These are phyloP conservation scores for Acanthurus lineatus DNA, from an alignment of 2,797 vertebrate genomes.

Conservation along the genomic window DNA sequence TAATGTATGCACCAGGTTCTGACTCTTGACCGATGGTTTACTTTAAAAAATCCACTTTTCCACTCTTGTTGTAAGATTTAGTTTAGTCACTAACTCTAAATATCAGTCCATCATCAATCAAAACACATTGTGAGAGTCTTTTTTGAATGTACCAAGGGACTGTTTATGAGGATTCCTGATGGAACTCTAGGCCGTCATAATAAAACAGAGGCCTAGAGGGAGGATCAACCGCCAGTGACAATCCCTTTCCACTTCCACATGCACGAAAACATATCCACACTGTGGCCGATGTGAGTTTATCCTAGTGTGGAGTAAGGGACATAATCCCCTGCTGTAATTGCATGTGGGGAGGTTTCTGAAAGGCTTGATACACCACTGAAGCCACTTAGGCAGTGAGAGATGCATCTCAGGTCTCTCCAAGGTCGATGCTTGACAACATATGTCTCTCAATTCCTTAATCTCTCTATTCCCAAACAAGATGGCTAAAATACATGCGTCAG, in stretches of 20 bases:
- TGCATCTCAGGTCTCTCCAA: slow-evolving; percentile 63
- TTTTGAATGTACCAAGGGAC: not conserved
- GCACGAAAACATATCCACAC: slow-evolving; percentile 67
- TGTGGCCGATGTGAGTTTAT: slow-evolving; percentile 70
- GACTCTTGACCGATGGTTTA: not conserved
- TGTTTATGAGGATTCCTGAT: slow-evolving; percentile 13
- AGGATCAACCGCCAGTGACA: slow-evolving; percentile 69
- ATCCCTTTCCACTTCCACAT: slow-evolving; percentile 54
- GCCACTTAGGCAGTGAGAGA: slow-evolving; percentile 58
- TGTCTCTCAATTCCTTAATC: slow-evolving; percentile 75
- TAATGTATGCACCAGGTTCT: not conserved
- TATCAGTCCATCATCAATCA: slow-evolving; percentile 3
- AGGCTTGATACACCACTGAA: slow-evolving; percentile 54
- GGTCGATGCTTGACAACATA: slow-evolving; percentile 71
- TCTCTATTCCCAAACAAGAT: slow-evolving; percentile 67
- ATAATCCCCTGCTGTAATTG: slow-evolving; percentile 78
- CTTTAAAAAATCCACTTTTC: not conserved
- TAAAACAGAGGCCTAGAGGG: slow-evolving; percentile 53
- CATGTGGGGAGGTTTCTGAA: slow-evolving; percentile 58
- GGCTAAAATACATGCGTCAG: slow-evolving; percentile 58
- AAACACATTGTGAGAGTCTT: slow-evolving; percentile 1
- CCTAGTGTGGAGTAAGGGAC: slow-evolving; percentile 58
- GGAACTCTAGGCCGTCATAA: slow-evolving; percentile 18
- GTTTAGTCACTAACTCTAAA: slow-evolving; percentile 24
- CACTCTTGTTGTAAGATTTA: not conserved